Evolutionary conservation across 1,140 invertebrate species (phyloP), one percentile per base, ranked within the genome.

Genomic region (Euwallacea similis): DNA sequence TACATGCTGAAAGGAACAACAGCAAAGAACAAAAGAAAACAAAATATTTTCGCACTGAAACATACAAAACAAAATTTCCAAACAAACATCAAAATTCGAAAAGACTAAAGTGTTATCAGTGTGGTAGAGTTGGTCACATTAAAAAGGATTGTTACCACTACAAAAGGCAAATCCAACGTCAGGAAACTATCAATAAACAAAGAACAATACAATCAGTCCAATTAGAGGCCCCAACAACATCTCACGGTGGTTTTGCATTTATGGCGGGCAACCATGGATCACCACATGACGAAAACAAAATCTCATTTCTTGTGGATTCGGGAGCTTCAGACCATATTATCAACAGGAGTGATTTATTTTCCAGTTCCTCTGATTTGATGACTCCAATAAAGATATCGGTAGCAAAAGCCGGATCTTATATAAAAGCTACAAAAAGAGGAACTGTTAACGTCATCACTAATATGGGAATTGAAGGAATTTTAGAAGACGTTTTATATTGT

Each of bases 401-500:
- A 11, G 58, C 58, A 42, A 61, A 61, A 41, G 15, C 10, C 8
- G 41, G 15, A 11, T 8, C 16, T 8, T 9, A 7, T 42, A 43
- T 61, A 11, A 41, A 8, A 8, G 58, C 41, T 41, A 41, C 41
- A 15, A 61, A 61, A 61, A 10, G 41, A 11, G 58, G 58, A 43
- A 13, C 11, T 13, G 8, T 61, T n/a, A 61, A 61, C 16, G 41
- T 61, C 11, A 43, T 42, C 10, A 61, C 1, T 10, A 61, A 61
- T 42, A 9, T 61, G 11, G 58, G 58, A 42, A 9, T 61, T 41
- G 10, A 33, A n/a, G 58, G 58, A 10, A 61, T 15, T 9, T 7
- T 67, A 16, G 53, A 67, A 58, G 42, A 67, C 41, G 53, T 58
- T 15, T 43, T 67, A 8, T 60, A 8, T 62, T 62, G 42, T 33